These are phyloP conservation scores for Notoglanidium macrostoma DNA, from an alignment of 2,797 vertebrate genomes.

Conservation along the genomic window DNA sequence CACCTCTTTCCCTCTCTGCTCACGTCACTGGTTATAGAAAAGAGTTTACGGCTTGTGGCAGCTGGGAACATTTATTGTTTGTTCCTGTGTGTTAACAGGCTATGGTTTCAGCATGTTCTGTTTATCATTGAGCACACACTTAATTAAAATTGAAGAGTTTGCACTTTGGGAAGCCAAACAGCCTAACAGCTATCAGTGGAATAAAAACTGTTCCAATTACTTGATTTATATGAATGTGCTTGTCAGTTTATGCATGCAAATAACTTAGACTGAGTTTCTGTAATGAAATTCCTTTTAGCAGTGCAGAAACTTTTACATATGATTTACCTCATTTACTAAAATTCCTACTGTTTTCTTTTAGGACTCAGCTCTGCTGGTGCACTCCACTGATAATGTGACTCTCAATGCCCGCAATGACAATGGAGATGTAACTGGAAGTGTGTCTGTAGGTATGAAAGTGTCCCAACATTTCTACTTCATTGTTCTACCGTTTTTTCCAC, in stretches of 20 bases:
- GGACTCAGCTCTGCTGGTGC: constrained; percentile 86
- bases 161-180: constrained; percentile 42
- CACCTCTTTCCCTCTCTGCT: constrained; percentile 29
- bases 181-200: constrained; percentile 32
- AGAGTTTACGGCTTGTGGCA: constrained; percentile 68
- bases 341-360: constrained; percentile 58
- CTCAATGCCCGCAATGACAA: constrained; percentile 86
- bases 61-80: constrained; percentile 70
- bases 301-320: neutral
- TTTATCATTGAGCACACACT: constrained; percentile 58
- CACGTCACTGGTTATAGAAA: constrained; percentile 63
- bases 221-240: constrained; percentile 19
- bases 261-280: neutral
- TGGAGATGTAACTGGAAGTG: constrained; percentile 86
- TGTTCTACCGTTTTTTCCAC: neutral
- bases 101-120: constrained; percentile 63
- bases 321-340: neutral
- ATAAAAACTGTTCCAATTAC: constrained; percentile 6
- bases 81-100: constrained; percentile 68
- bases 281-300: neutral
- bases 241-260: constrained; percentile 14
- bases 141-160: constrained; percentile 62
- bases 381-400: constrained; percentile 88
- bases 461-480: neutral
- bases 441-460: constrained; percentile 85